Evolutionary conservation across 2,888 invertebrate species (phyloP), one percentile per base, ranked within the genome.

Genomic region (Urechis unicinctus): DNA sequence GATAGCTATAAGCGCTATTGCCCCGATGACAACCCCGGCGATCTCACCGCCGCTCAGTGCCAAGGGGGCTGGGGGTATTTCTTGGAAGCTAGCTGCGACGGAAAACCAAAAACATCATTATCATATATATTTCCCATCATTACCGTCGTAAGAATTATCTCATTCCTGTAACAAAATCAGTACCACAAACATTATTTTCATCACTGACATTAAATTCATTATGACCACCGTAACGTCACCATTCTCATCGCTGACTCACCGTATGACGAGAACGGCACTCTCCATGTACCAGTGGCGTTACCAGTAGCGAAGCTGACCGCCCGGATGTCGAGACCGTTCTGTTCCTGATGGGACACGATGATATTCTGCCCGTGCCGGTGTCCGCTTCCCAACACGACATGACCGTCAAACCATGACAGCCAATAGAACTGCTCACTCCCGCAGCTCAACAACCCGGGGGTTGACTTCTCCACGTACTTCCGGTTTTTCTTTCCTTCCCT

Each of bases 331-430:
- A 24, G 9, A n/a, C 50, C 29, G 21, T 50, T 36, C 24, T 50
- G 30, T 21, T 55, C 55, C 44, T 55, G 55, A 26, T 30, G 50
- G 29, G 55, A 45, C 2, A 55, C 21, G 24, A 55, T 26, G 26
- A 45, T 43, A 21, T 44, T 28, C 22, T 43, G 30, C 21, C 55
- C 55, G 1, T 26, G 44, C 28, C 24, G 28, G 41, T 43, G 9
- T 6, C 55, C 55, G 3, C 41, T 29, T 17, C 55, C 55, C 24
- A 55, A 44, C 28, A 36, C 50, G 29, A 55, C 31, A 28, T 55
- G 55, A 9, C 55, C 55, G 50, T 31, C 30, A 21, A 44, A 36
- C 55, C 55, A 55, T 9, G 55, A 55, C 55, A 55, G 17, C 55
- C 55, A 55, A 31, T 43, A 50, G 30, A 41, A 43, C 25, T 13